Evolutionary conservation across 2,797 vertebrate genomes (phyloP).

Genomic region (Margarornis squamiger): DNA sequence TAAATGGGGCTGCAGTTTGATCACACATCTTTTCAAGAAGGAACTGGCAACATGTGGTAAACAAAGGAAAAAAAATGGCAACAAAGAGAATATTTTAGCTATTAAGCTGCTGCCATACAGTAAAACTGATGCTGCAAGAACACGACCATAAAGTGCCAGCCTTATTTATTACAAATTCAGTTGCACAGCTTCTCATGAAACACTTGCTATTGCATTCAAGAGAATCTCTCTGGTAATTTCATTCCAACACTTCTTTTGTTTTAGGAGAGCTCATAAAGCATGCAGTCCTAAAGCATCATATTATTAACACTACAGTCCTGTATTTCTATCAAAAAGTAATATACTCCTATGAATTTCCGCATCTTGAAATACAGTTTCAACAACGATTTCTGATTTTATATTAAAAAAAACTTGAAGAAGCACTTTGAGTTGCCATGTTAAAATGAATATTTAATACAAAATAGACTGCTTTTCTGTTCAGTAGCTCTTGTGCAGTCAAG

Average conservation of each 20-base stretch:
- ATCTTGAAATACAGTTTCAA: neutral
- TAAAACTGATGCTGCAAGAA: neutral
- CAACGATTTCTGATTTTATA: neutral
- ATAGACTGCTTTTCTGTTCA: constrained; percentile 32
- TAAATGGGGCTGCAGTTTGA: neutral
- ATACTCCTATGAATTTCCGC: neutral
- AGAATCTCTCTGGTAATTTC: neutral
- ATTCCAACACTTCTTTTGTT: neutral
- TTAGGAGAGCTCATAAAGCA: constrained; percentile 18
- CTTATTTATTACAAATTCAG: constrained; percentile 17
- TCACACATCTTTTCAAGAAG: constrained; percentile 32
- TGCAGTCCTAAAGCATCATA: neutral
- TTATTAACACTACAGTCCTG: neutral
- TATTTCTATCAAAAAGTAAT: neutral
- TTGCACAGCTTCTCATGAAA: constrained; percentile 36
- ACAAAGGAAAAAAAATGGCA: neutral
- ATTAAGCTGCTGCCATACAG: neutral
- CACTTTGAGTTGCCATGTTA: neutral
- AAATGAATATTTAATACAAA: constrained; percentile 17
- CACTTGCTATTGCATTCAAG: neutral
- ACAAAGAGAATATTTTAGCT: neutral
- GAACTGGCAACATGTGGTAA: neutral
- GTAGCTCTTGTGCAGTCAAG: constrained; percentile 47
- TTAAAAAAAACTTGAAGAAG: neutral
- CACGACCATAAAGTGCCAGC: neutral